Evolutionary conservation across 35 echinoderm and acorn worm species (phyloP).

Genomic region (Chiridota heheva): DNA sequence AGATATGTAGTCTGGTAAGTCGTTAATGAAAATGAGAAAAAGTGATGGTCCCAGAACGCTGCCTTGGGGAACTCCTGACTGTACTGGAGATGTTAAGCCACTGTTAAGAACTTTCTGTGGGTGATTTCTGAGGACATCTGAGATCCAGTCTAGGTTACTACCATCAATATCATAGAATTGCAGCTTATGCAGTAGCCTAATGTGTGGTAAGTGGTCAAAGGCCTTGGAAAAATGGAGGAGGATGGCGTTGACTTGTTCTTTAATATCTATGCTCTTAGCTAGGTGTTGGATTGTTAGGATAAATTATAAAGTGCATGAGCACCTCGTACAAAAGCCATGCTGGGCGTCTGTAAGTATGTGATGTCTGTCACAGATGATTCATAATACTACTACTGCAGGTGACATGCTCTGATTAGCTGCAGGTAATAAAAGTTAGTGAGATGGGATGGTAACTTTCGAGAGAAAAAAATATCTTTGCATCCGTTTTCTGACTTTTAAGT

Average conservation of each 20-base stretch:
- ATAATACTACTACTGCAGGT: too few species aligned
- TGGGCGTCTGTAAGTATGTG: too few species aligned
- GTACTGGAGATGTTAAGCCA: background rate
- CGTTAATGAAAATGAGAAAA: conserved; percentile 32
- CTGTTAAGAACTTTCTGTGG: conserved; percentile 23
- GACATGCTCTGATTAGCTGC: too few species aligned
- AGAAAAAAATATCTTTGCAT: too few species aligned
- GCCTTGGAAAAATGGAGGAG: conserved; percentile 10
- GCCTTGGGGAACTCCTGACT: conserved; percentile 52
- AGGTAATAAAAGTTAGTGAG: too few species aligned
- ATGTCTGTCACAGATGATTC: too few species aligned
- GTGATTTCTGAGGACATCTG: conserved; percentile 15
- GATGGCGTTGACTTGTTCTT: conserved; percentile 14
- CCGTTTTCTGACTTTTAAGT: too few species aligned
- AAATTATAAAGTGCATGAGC: conserved; percentile 45
- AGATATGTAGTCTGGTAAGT: conserved; percentile 12
- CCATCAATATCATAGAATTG: conserved; percentile 24
- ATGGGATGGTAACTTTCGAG: too few species aligned
- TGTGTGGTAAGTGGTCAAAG: conserved; percentile 13
- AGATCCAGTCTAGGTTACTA: conserved; percentile 21
- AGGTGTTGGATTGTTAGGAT: conserved; percentile 37
- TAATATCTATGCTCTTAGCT: conserved; percentile 28
- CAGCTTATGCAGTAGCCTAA: background rate
- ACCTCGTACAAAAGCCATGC: conserved; percentile 39
- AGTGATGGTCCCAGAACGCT: conserved; percentile 37